Evolutionary conservation across 1,140 invertebrate genomes (phyloP), one percentile per base, ranked within the genome.

Genomic region (Drosophila sucinea): DNA sequence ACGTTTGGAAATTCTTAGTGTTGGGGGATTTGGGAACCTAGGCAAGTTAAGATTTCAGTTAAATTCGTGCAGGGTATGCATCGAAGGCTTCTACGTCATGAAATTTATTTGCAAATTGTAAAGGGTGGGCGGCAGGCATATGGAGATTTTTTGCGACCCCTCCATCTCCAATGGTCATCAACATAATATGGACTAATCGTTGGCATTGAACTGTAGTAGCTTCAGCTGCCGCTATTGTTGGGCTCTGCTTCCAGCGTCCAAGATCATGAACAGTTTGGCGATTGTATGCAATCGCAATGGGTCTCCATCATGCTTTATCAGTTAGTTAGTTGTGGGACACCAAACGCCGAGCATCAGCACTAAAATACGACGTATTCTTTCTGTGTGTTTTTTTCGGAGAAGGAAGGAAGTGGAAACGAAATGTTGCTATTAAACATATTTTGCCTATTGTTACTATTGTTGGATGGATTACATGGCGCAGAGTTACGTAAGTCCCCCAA

Each of bases 281-380:
- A 76, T 76, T 75, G 64, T 41, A 60, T 58, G 55, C 66, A 30
- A 61, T 64, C 38, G 55, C 67, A 70, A 77, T 76, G 75, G 74
- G 61, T 78, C 74, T 60, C 41, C 33, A 54, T 35, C 58, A 56
- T 33, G 41, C 77, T 60, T 79, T 89, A 87, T 87, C 83, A 87
- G 83, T 87, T 68, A 87, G 83, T 87, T 68, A 56, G 51, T 17
- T 57, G 69, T 23, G 38, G 62, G 66, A 61, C 70, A 72, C 41
- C 79, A 60, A 80, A 54, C 71, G 69, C 40, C 29, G 32, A 32
- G 51, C 69, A 79, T 67, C 68, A 30, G 1, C 35, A 54, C 55
- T 30, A 33, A 10, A 64, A 72, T 10, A 74, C 65, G 70, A 44
- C 65, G 60, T 64, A 67, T 32, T 47, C 30, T 41, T 44, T 79